Conservation (phyloP, 2,888 invertebrate species). For the Drosophila incognita region DNA sequence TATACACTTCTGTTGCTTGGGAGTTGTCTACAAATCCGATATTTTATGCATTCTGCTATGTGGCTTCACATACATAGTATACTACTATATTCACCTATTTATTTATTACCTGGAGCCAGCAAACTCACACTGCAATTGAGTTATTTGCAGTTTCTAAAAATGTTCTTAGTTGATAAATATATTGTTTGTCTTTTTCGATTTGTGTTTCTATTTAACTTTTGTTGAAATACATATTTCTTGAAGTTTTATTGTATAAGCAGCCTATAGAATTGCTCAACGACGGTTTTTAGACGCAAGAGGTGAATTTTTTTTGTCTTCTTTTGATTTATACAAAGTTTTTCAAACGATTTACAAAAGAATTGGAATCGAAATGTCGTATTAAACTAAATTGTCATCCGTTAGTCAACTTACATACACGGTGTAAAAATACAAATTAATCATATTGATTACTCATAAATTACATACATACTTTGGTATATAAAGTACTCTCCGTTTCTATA, state of each 20-base stretch:
- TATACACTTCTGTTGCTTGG: conserved; percentile 54
- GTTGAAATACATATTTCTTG: conserved; percentile 49
- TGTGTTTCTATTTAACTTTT: conserved; percentile 37
- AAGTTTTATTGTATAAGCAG: conserved; percentile 74
- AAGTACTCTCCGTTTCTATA: conserved; percentile 24
- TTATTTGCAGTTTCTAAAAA: conserved; percentile 44
- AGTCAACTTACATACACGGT: conserved; percentile 53
- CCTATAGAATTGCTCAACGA: conserved; percentile 73
- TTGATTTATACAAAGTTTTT: conserved; percentile 60
- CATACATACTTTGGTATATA: conserved; percentile 30
- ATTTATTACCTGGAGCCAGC: conserved; percentile 26
- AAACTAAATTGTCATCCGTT: conserved; percentile 40
- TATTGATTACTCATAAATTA: conserved; percentile 41
- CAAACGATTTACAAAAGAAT: conserved; percentile 58
- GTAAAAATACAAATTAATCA: conserved; percentile 71
- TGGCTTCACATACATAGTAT: conserved; percentile 14
- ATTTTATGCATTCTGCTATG: conserved; percentile 15
- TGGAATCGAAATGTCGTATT: conserved; percentile 30
- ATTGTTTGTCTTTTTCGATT: conserved; percentile 28
- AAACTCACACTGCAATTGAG: conserved; percentile 21
- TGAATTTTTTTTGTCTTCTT: conserved; percentile 56
- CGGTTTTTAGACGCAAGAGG: conserved; percentile 75
- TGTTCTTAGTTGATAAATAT: conserved; percentile 61
- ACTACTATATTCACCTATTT: conserved; percentile 42
- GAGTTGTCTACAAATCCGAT: conserved; percentile 43